Evolutionary conservation across 1,140 invertebrate species (phyloP).

Genomic region (Drosophila parvula): DNA sequence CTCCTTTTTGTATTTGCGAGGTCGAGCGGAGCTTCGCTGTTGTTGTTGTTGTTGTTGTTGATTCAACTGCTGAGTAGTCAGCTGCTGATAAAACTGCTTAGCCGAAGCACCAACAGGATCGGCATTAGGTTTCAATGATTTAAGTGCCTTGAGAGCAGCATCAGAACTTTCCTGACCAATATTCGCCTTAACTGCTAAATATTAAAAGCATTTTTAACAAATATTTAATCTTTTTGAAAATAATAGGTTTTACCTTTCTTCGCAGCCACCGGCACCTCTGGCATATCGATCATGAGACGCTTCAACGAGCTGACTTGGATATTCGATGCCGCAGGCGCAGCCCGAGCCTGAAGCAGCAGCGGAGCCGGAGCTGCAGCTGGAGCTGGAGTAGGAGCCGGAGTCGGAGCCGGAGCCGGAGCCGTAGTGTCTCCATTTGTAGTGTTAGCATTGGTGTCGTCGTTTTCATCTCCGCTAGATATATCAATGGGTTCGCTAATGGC

Average conservation of each 20-base stretch:
- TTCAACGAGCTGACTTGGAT: conserved; percentile 26
- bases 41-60: neutral
- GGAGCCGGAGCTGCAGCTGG: neutral
- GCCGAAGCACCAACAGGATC: neutral
- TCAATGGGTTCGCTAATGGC: conserved; percentile 85
- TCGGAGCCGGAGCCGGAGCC: neutral
- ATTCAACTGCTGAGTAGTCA: neutral
- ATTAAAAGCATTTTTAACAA: neutral
- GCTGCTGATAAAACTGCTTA: conserved; percentile 22
- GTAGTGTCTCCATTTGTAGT: conserved; percentile 37
- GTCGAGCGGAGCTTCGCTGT: conserved; percentile 11
- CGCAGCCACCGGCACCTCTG: neutral
- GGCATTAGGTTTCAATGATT: neutral
- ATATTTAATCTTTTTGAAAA: neutral
- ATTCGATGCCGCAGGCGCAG: neutral
- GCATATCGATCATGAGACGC: conserved; percentile 26
- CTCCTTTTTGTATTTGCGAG: conserved; percentile 79
- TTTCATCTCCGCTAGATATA: conserved; percentile 86
- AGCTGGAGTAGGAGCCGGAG: neutral
- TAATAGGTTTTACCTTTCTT: conserved; percentile 53
- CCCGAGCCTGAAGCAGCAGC: neutral
- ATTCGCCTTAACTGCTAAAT: conserved; percentile 46
- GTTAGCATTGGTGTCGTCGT: conserved; percentile 65
- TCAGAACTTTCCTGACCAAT: conserved; percentile 3
- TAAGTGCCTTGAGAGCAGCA: conserved; percentile 1